Base-by-base conservation (phyloP, 2,797 vertebrate species). In the Acrossocheilus fasciatus region DNA sequence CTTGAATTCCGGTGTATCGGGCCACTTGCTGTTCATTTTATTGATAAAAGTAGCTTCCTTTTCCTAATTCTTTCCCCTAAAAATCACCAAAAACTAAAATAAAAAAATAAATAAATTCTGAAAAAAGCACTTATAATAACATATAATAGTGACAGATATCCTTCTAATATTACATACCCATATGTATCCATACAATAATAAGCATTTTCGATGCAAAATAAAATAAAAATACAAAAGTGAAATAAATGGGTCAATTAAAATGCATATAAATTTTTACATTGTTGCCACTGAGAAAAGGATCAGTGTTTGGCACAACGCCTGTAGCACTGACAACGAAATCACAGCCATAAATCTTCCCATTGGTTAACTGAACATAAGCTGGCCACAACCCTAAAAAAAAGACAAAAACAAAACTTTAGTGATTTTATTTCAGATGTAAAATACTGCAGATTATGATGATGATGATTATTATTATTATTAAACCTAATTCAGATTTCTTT, bases 301-400 rank as follows among this genome's bases (percentile, higher is more conserved):
- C 93, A 1, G 93, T 92, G 84, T 98, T 98, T 79, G 98, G 97
- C 54, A 95, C 92, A 9, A 99, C 97, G 74, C 98, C 98, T 0
- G 97, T 99, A 81, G 98, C 97, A 30, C 98, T 99, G 91, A 99
- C 95, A 23, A 99, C 93, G 88, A 99, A 96, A 93, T 99, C 93
- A 15, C 97, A 99, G 90, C 98, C 97, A 52, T 96, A 97, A 2
- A 95, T 96, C 89, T 96, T 98, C 72, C 95, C 97, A 39, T 97
- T 99, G 81, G 96, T 98, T 90, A 99, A 90, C 91, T 95, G 95
- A 87, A 97, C 91, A 62, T 98, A 98, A 1, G 98, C 94, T 17
- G 98, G 97, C 98, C 98, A 99, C 3, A 91, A 76, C 69, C 95
- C 97, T 95, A 81, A 47, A 92, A 94, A 84, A 82, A 91, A 36